A percentile compares a stretch with the other conserved stretches of the same genome.
phyloP scores from a whole-genome alignment of 2,888 invertebrate species.

The Itoplectis maculator region DNA sequence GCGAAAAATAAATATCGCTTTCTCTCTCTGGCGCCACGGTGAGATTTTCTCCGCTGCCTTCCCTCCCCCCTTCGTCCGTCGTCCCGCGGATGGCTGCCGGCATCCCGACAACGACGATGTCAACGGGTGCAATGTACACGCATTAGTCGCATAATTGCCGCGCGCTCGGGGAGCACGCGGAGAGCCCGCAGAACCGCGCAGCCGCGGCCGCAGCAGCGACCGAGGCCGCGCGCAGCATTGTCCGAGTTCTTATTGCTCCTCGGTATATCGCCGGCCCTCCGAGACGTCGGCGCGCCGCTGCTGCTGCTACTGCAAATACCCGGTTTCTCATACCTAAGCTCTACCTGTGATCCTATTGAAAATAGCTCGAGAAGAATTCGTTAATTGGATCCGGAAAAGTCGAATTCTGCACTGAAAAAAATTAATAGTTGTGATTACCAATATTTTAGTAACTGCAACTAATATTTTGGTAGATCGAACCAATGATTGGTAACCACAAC shows the following conservation, averaged over 20 bases:
- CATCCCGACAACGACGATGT: conserved; percentile 59
- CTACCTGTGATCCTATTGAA: background rate
- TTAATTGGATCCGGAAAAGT: background rate
- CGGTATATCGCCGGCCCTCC: conserved; percentile 31
- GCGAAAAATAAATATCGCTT: too few relatives aligned
- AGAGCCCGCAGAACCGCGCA: too few relatives aligned
- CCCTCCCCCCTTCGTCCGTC: background rate
- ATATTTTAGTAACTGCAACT: too few relatives aligned
- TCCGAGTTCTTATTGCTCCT: conserved; percentile 65
- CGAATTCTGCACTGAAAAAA: too few relatives aligned
- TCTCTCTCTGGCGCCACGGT: conserved; percentile 63
- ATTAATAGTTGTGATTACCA: too few relatives aligned
- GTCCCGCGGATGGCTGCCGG: conserved; percentile 6
- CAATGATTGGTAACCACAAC: too few relatives aligned
- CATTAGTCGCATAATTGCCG: conserved; percentile 80
- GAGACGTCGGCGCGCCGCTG: background rate
- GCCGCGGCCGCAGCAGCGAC: conserved; percentile 12
- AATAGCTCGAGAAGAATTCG: background rate
- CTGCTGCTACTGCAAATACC: background rate
- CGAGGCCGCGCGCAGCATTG: conserved; percentile 72
- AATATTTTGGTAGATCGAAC: too few relatives aligned
- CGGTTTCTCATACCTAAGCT: background rate
- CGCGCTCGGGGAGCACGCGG: conserved; percentile 44
- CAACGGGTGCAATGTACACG: conserved; percentile 72
- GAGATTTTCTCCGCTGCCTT: conserved; percentile 40